Evolutionary conservation across 2,888 invertebrate species (phyloP), one percentile per base, ranked within the genome.

Genomic region (Scrobipalpa atriplicella): DNA sequence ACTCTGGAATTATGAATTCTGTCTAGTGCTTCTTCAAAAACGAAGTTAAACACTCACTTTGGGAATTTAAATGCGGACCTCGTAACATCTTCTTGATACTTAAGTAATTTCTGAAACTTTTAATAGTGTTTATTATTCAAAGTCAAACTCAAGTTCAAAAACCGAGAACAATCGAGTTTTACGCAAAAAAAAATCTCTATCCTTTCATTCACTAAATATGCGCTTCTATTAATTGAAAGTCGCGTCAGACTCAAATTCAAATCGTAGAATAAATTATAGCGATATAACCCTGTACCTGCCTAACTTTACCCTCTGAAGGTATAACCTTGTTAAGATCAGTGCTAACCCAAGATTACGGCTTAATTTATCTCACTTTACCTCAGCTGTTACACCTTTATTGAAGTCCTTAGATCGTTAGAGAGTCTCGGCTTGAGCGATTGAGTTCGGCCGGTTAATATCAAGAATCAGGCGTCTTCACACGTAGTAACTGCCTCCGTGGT

Each of bases 291-390:
- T 8, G 18, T 19, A 52, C 56, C 29, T 13, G 56, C 29, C 56
- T 13, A 56, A 56, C 29, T 56, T 36, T 56, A 56, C n/a, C 56
- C 56, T 38, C 36, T 29, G 11, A 18, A 38, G 58, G 38, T 29
- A 8, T 58, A 58, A 58, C 58, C n/a, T 38, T n/a, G 16, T 58
- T 38, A 38, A 38, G 58, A 13, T 58, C 36, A 16, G n/a, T 38
- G 36, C 38, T 19, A 29, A 10, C 38, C 38, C 29, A 29, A 58
- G 58, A 58, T 52, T 58, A 58, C 3, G 58, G n/a, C 58, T 58
- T 58, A 58, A 58, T 58, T 58, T 29, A 36, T 58, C 58, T 38
- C 58, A 58, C 58, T 58, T 58, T 58, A 58, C 58, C 58, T 38
- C 58, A 58, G 38, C 58, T 58, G 58, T 16, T 58, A 36, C 58